These are phyloP conservation scores for Eupristina koningsbergeri DNA, from an alignment of 1,140 invertebrate species.

Conservation along the genomic window DNA sequence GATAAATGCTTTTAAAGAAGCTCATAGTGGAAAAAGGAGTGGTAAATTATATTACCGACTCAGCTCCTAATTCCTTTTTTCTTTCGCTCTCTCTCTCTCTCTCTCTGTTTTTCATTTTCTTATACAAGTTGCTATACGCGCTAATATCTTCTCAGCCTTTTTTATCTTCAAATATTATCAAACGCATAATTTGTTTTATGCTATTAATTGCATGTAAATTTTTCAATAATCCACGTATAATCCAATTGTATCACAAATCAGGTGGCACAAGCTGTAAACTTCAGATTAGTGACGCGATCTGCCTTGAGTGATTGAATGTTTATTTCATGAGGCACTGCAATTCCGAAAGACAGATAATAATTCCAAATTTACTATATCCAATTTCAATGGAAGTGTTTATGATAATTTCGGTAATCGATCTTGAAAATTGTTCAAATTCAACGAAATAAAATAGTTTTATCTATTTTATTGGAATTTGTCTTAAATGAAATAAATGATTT, in stretches of 20 bases:
- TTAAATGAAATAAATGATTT: too few species aligned
- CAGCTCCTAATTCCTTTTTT: background rate
- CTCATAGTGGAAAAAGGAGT: background rate
- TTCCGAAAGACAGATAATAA: background rate
- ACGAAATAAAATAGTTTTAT: background rate
- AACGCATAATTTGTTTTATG: background rate
- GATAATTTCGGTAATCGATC: background rate
- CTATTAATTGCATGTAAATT: background rate
- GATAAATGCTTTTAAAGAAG: too few species aligned
- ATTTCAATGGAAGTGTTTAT: background rate
- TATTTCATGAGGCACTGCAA: background rate
- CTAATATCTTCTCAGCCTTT: background rate
- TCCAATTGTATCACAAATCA: background rate
- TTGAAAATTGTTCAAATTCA: background rate
- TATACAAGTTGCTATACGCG: background rate
- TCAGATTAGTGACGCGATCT: background rate
- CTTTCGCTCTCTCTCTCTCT: background rate
- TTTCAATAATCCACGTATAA: constrained; percentile 17
- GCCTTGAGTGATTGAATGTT: constrained; percentile 23
- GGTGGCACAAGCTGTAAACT: background rate
- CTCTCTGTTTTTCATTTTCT: background rate
- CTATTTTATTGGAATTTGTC: too few species aligned
- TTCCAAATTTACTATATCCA: background rate
- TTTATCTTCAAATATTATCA: background rate
- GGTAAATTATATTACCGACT: background rate